Evolutionary conservation across 2,797 vertebrate species (phyloP).

Genomic region (Cygnus olor): DNA sequence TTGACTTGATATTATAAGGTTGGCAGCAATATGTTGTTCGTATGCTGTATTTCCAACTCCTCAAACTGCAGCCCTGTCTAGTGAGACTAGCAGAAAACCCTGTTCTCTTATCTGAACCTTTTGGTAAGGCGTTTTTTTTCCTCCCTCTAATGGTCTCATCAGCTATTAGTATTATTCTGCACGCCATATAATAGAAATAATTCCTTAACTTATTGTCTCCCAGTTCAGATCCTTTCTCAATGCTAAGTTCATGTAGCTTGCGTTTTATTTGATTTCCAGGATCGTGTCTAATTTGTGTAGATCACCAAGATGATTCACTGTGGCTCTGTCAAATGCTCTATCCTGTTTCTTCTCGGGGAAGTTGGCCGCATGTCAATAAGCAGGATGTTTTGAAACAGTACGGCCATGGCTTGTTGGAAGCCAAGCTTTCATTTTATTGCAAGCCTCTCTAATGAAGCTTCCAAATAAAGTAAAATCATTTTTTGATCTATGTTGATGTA

Average conservation of each 20-base stretch:
- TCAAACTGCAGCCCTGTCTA: background rate
- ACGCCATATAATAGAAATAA: background rate
- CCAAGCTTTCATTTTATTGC: background rate
- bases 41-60: background rate
- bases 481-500: background rate
- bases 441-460: background rate
- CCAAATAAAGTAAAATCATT: background rate
- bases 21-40: background rate
- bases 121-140: background rate
- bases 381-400: slow-evolving; percentile 3
- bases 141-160: background rate
- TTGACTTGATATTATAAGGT: background rate
- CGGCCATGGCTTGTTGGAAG: background rate
- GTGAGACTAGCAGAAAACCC: background rate
- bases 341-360: background rate
- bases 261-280: background rate
- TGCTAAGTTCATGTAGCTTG: background rate
- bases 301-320: background rate
- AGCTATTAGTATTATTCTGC: background rate
- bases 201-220: background rate
- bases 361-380: background rate
- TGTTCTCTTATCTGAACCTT: background rate
- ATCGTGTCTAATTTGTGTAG: background rate
- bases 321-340: background rate
- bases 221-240: background rate